These are phyloP conservation scores for Oscheius sp. DNA, from an alignment of 2,888 invertebrate species.

Conservation along the genomic window DNA sequence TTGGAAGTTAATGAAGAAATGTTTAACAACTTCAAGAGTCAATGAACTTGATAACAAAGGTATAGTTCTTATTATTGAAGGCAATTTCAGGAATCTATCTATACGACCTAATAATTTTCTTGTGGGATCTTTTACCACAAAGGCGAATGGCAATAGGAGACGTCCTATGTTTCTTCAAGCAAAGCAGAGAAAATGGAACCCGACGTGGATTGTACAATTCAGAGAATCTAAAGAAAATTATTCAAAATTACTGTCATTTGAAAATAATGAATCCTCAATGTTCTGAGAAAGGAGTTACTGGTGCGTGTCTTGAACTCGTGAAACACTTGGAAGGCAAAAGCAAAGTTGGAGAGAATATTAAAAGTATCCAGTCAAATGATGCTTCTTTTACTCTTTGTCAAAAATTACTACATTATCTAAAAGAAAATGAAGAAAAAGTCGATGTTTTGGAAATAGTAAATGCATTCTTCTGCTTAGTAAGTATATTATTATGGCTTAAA, in stretches of 20 bases:
- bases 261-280: neutral
- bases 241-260: neutral
- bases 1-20: neutral
- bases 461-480: neutral
- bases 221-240: neutral
- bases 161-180: neutral
- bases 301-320: neutral
- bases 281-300: neutral
- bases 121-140: slow-evolving; percentile 15
- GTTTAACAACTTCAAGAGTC: neutral
- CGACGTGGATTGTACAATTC: neutral
- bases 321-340: neutral
- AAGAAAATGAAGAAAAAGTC: neutral
- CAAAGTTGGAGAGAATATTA: neutral
- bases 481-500: neutral
- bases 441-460: neutral
- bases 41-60: neutral
- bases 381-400: too few relatives aligned
- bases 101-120: slow-evolving; percentile 19
- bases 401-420: neutral
- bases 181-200: neutral
- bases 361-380: neutral
- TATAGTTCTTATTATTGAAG: too few relatives aligned
- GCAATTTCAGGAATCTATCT: too few relatives aligned
- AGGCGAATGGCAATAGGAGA: neutral